Conservation (phyloP, 2,113 vertebrate genomes). For the Castor canadensis region DNA sequence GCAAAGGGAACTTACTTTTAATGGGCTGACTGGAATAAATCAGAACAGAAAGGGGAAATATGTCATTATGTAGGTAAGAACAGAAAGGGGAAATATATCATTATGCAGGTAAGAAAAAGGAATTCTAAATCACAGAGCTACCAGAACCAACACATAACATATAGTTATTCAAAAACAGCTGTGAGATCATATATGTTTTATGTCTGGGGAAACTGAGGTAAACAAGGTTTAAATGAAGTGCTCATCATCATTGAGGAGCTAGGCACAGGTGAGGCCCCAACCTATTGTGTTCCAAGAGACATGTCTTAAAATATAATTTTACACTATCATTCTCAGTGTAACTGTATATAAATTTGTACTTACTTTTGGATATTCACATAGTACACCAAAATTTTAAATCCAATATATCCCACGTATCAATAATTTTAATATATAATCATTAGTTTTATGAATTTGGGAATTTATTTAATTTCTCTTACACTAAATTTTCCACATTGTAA, state of each 20-base stretch:
- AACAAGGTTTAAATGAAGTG: not conserved
- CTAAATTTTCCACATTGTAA: not conserved
- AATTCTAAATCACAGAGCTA: not conserved
- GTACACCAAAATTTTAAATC: not conserved
- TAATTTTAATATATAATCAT: not conserved
- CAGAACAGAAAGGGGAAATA: not conserved
- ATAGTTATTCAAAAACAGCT: not conserved
- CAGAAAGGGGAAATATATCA: not conserved
- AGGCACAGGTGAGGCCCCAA: not conserved
- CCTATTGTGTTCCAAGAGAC: not conserved
- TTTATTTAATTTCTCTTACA: not conserved
- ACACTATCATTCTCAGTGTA: not conserved
- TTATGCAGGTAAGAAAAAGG: not conserved
- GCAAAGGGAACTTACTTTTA: not conserved
- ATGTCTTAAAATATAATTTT: not conserved
- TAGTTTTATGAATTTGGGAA: not conserved
- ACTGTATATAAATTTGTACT: not conserved
- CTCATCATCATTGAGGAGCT: not conserved
- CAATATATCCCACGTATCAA: not conserved
- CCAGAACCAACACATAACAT: not conserved
- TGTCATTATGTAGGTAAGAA: not conserved
- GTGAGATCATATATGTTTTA: not conserved
- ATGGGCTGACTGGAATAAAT: not conserved
- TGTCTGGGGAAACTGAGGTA: not conserved
- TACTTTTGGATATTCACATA: not conserved